Conservation (phyloP, 2,797 vertebrate species). For the Alca torda region DNA sequence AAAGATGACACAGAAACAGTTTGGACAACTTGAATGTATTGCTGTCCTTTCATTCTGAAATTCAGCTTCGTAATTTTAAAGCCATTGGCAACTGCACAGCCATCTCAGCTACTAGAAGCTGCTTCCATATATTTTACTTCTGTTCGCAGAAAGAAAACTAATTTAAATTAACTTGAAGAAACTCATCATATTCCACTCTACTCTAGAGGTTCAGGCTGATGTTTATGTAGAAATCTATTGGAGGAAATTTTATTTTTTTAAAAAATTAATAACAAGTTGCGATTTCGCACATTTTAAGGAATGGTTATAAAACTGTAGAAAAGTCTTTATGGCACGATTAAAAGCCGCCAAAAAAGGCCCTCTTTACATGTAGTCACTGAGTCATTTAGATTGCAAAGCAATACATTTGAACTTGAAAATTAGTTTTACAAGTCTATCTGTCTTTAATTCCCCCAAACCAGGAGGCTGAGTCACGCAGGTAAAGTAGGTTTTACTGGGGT, state of each 20-base stretch:
- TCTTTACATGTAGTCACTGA: neutral
- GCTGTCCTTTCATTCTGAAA: neutral
- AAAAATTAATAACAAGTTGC: neutral
- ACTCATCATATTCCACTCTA: neutral
- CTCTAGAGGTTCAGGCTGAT: neutral
- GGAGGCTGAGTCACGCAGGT: neutral
- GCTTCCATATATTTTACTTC: neutral
- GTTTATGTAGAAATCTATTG: neutral
- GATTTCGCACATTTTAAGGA: neutral
- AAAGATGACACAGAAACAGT: neutral
- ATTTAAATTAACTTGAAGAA: neutral
- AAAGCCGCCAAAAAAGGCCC: neutral
- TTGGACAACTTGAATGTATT: neutral
- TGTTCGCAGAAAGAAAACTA: neutral
- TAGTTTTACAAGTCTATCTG: neutral
- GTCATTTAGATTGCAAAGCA: neutral
- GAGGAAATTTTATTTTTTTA: neutral
- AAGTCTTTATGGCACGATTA: neutral
- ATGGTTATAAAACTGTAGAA: neutral
- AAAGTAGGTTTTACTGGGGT: neutral
- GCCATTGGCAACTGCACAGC: neutral
- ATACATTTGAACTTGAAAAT: neutral
- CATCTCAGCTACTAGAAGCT: neutral
- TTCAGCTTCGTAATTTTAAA: neutral
- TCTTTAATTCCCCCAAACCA: neutral